phyloP scores from a whole-genome alignment of 2,797 vertebrate genomes.

The Coccyzus lansbergi region DNA sequence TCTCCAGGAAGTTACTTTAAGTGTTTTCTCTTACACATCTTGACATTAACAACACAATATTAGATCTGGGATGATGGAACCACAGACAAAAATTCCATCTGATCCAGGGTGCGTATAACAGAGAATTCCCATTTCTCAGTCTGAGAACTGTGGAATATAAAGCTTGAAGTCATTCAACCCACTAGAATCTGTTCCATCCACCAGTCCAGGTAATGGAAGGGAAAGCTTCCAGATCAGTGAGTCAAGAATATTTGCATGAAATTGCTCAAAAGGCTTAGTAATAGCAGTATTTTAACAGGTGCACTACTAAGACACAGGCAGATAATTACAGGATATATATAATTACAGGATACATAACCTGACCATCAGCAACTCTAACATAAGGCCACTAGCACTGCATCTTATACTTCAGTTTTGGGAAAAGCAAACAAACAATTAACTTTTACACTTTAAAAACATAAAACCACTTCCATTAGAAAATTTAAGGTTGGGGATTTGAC shows the following conservation, averaged over 20 bases:
- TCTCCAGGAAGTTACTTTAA: neutral
- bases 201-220: neutral
- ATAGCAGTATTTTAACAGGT: neutral
- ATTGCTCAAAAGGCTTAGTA: neutral
- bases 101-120: neutral
- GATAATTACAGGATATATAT: no score
- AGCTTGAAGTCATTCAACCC: neutral
- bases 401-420: neutral
- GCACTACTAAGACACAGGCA: neutral
- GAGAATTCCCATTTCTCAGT: neutral
- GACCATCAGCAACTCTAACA: neutral
- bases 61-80: neutral
- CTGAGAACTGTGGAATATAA: neutral
- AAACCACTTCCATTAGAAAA: neutral
- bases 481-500: neutral
- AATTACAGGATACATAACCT: neutral
- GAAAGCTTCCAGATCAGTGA: neutral
- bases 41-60: neutral
- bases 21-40: neutral
- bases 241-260: neutral
- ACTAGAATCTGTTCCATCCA: neutral
- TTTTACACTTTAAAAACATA: neutral
- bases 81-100: neutral
- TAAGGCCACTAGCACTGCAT: neutral
- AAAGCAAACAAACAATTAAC: neutral